Conservation (phyloP, 2,888 invertebrate species). For the Pantelozetes paolii region DNA sequence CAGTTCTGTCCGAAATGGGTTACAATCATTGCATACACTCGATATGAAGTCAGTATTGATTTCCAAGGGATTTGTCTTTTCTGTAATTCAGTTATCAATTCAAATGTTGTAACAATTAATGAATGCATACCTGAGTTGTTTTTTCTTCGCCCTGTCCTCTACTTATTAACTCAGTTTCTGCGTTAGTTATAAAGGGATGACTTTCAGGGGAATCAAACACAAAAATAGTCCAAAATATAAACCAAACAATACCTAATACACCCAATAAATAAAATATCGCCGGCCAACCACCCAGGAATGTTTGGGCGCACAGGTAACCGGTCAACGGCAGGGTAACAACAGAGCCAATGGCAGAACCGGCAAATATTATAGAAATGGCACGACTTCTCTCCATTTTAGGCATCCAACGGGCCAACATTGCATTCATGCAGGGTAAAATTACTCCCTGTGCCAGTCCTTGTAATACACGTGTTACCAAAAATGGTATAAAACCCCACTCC, state of each 20-base stretch:
- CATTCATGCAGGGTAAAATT: conserved; percentile 27
- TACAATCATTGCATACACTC: conserved; percentile 75
- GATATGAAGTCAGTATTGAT: conserved; percentile 66
- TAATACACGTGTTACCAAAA: conserved; percentile 46
- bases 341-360: conserved; percentile 37
- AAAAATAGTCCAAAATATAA: conserved; percentile 53
- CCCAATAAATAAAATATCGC: conserved; percentile 81
- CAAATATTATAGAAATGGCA: conserved; percentile 12
- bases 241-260: conserved; percentile 53
- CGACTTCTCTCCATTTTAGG: conserved; percentile 37
- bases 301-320: conserved; percentile 67
- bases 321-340: conserved; percentile 61
- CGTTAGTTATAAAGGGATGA: conserved; percentile 67
- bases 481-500: conserved; percentile 36
- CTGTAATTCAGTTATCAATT: conserved; percentile 11
- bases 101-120: background rate
- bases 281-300: conserved; percentile 62
- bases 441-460: conserved; percentile 47
- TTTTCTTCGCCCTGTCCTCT: conserved; percentile 3
- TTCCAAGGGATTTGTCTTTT: conserved; percentile 67
- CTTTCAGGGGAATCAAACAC: conserved; percentile 65
- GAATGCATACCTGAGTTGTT: conserved; percentile 14
- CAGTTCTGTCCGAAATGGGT: conserved; percentile 71
- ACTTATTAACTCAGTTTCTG: conserved; percentile 65
- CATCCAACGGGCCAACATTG: conserved; percentile 33